A percentile compares a stretch with the other conserved stretches of the same genome.
Conservation (phyloP, 2,797 vertebrate genomes). For the Poecilia velifera region DNA sequence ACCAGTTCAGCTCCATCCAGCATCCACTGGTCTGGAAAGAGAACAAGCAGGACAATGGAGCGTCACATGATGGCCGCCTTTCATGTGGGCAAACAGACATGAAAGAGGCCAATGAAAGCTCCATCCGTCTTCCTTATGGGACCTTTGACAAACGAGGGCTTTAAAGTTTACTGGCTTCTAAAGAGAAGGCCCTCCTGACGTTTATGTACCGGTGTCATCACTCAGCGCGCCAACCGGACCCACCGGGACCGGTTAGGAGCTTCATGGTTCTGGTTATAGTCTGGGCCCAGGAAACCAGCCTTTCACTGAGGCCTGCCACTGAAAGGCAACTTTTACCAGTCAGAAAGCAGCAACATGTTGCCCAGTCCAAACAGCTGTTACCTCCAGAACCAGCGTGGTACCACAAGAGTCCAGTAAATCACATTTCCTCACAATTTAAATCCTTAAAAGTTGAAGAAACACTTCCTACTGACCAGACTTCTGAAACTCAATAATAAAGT, state of each 20-base stretch:
- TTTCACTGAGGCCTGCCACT: too few species aligned
- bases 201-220: constrained; percentile 26
- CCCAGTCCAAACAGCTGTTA: neutral
- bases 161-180: constrained; percentile 45
- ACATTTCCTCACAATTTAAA: too few species aligned
- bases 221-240: constrained; percentile 65
- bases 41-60: constrained; percentile 44
- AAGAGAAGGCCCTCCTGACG: constrained; percentile 7
- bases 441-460: too few species aligned
- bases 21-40: constrained; percentile 40
- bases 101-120: constrained; percentile 63
- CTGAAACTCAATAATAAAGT: too few species aligned
- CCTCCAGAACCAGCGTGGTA: neutral
- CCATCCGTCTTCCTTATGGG: constrained; percentile 60
- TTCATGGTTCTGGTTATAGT: constrained; percentile 35
- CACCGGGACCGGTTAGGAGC: constrained; percentile 61
- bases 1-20: constrained; percentile 46
- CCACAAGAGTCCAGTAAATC: too few species aligned
- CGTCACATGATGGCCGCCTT: constrained; percentile 51
- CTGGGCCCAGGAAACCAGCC: too few species aligned
- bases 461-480: too few species aligned
- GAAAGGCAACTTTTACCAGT: too few species aligned
- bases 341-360: too few species aligned
- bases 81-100: constrained; percentile 75
- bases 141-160: constrained; percentile 43